Base-by-base conservation (phyloP, 92 coral and sea anemone species). In the Epizoanthus illoricatus region DNA sequence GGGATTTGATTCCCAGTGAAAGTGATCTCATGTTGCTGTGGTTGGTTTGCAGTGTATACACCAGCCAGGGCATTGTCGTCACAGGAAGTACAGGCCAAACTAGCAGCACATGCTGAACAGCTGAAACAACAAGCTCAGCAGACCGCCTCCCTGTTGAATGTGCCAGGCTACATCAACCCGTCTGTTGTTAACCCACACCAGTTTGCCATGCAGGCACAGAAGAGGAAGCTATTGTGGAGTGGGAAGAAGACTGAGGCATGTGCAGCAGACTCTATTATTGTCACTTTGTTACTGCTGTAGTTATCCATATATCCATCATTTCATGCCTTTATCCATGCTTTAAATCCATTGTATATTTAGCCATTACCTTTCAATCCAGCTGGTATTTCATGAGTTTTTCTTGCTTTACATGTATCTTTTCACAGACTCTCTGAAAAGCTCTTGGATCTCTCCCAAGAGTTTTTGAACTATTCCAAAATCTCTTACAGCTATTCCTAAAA, bases 101-200 rank as follows among this genome's bases (percentile, higher is more conserved):
- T 97, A 41, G 94, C 99, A 2, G 89, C 93, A 12, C 97, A 94
- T 23, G 98, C 98, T 41, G 99, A 97, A 81, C 87, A 90, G 2
- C 83, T 97, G 58, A 91, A 90, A 56, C 89, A 93, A 58, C 90
- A 91, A 62, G 99, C 99, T 5, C 99, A 97, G 69, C 91, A 85
- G 16, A 91, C 88, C 10, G 99, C 99, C 2, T 84, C 94, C 19
- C 90, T 90, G 17, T 91, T 91, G 42, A 97, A 97, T 83, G 81
- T 97, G 72, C 99, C 99, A 21, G 84, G 88, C 18, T 97, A 97
- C 70, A 88, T 97, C 54, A 97, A 97, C 91, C 99, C 99, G 0
- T 88, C 99, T 55, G 98, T 97, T 21, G 99, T 97, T 12, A 97
- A 97, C 84, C 99, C 99, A 7, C 99, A 97, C 21, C 94, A 91